Evolutionary conservation across 2,113 vertebrate genomes (phyloP), one percentile per base, ranked within the genome.

Genomic region (Trochalopteron elliotii): DNA sequence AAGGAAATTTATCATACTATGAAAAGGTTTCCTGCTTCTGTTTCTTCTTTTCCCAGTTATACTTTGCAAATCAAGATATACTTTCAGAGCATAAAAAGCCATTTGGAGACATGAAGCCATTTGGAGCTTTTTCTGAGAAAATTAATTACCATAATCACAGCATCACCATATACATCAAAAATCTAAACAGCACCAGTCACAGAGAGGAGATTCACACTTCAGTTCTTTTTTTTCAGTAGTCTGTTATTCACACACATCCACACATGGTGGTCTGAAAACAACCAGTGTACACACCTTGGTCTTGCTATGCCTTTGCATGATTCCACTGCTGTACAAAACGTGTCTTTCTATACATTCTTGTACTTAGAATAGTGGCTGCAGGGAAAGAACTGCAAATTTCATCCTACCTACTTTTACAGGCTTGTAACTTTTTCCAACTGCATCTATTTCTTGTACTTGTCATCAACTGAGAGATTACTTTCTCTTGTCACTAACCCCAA

Each of bases 171-270:
- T 42, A 47, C 11, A 39, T 70, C 6, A 71, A 68, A 72, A 50
- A 55, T 50, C 9, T 24, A 2, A 78, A 45, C 45, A 78, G 42
- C 65, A 45, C 20, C 22, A 65, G 21, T 27, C 37, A 76, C 13
- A 33, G 4, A 69, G 13, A 64, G 17, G n/a, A 85, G 15, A 52
- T 8, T 53, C 5, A 49, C 0, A 0, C 42, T 74, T 84, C 30
- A 18, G 7, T 28, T 15, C 3, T 0, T 12, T 49, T 30, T 83
- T 74, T 80, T 8, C 33, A 40, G 19, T 30, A 11, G 2, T 65
- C 21, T 65, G 15, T 52, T 65, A 24, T 31, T 85, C 27, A 31
- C 18, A 56, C 15, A 23, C 7, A 60, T 12, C 31, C 2, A 21
- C 31, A 17, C 9, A 15, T 8, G 45, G 28, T 21, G 20, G 12